Percentiles rank a stretch among this genome's conserved stretches.
phyloP scores from a whole-genome alignment of 30 jellyfish, hydroid and myxozoan genomes.

The Chrysaora quinquecirrha region DNA sequence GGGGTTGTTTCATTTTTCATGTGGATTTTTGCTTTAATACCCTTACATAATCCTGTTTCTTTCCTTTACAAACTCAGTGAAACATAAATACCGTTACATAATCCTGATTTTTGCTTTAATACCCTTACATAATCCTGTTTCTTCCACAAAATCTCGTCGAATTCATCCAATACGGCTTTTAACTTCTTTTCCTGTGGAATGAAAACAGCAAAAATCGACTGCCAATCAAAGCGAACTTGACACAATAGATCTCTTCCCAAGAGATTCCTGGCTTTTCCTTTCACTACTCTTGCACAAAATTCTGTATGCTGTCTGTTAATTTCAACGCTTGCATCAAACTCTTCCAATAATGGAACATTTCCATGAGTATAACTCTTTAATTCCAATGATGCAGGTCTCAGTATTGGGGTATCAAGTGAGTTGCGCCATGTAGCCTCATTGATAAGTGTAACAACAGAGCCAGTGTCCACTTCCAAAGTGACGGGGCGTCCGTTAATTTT shows the following conservation, averaged over 20 bases:
- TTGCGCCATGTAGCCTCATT: constrained; percentile 68
- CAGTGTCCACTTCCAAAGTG: constrained; percentile 63
- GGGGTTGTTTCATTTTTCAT: constrained; percentile 56
- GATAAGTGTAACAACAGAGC: constrained; percentile 65
- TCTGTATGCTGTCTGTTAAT: constrained; percentile 41
- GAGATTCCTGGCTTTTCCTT: constrained; percentile 65
- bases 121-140: constrained; percentile 40
- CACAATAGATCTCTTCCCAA: constrained; percentile 70
- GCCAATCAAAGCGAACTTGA: constrained; percentile 65
- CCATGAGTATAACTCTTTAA: constrained; percentile 58
- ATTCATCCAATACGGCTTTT: constrained; percentile 33
- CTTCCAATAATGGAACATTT: constrained; percentile 57
- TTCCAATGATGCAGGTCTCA: constrained; percentile 58
- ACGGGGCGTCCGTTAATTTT: constrained; percentile 34
- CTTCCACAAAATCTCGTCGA: constrained; percentile 52
- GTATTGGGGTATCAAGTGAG: constrained; percentile 58
- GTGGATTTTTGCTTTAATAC: constrained; percentile 22
- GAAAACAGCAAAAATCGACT: constrained; percentile 58
- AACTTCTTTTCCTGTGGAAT: constrained; percentile 38
- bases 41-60: constrained; percentile 45
- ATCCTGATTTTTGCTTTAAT: constrained; percentile 15
- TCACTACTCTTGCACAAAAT: constrained; percentile 59
- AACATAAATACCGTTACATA: neutral
- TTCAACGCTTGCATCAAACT: constrained; percentile 50
- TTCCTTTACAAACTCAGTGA: neutral